A percentile compares a stretch with the other conserved stretches of the same genome.
Conservation (phyloP, 2,113 vertebrate species). For the Pseudolaguvia tuberculata region DNA sequence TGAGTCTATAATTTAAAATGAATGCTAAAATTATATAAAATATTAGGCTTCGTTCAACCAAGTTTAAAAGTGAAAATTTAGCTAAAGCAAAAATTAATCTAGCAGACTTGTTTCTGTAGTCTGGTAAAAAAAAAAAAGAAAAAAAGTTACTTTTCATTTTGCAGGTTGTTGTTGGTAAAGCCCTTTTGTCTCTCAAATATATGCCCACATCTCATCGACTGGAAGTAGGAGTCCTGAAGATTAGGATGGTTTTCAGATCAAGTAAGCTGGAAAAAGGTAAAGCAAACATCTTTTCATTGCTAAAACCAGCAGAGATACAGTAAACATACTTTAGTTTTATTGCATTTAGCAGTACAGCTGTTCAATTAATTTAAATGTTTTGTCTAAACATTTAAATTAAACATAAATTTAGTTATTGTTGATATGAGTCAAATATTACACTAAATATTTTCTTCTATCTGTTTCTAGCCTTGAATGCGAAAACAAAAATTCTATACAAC, state of each 20-base stretch:
- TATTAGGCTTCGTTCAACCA: background rate
- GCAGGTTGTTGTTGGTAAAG: conserved; percentile 70
- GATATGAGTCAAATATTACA: background rate
- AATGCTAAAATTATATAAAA: background rate
- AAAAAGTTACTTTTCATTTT: background rate
- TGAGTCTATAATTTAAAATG: conserved; percentile 33
- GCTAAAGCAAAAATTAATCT: background rate
- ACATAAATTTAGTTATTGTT: no score
- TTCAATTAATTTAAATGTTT: no score
- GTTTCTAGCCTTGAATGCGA: conserved; percentile 61
- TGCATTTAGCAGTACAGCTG: no score
- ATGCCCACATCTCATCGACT: conserved; percentile 72
- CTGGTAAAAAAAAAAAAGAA: background rate
- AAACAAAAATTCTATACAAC: conserved; percentile 67
- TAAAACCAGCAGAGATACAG: background rate
- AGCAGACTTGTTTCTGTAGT: background rate
- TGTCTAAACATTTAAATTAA: no score
- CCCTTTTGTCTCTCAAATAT: conserved; percentile 70
- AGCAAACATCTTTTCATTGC: background rate
- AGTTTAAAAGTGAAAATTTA: background rate
- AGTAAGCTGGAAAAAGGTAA: conserved; percentile 50
- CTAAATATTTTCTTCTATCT: background rate
- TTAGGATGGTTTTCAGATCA: conserved; percentile 51
- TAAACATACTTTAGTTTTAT: background rate
- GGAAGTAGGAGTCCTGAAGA: conserved; percentile 70